Base-by-base conservation (phyloP, 2,113 vertebrate species). In the Uropsilus gracilis region DNA sequence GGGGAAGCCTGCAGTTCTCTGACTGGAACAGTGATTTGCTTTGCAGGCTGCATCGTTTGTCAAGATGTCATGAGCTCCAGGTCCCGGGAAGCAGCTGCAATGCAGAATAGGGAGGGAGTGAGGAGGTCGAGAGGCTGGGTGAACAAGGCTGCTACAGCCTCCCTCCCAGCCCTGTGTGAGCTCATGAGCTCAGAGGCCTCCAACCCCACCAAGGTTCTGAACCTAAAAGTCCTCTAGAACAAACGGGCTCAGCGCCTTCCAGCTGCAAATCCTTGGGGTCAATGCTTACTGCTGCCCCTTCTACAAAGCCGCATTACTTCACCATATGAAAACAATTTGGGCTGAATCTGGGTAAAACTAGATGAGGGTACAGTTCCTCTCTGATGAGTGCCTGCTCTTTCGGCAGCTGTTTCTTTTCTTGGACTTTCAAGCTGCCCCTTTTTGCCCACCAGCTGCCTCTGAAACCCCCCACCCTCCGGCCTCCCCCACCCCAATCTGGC, bases 21-120 rank as follows among this genome's bases (percentile, higher is more conserved):
- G 34, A 64, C 59, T 81, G 63, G n/a, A 80, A 59, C 2, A 32
- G 85, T 76, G 81, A 81, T 95, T 77, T 90, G 89, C 63, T 97
- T 72, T 68, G 85, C 84, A 1, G 5, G 63, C 84, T 55, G 22
- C 18, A 11, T 76, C 61, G 0, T 95, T 94, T 86, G 48, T 96
- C 90, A 92, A 93, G 50, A 82, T 82, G 88, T 94, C 76, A 63
- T 17, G 17, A 55, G 85, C 81, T 81, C 76, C 4, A 32, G 48
- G 66, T n/a, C 71, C 85, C 78, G 1, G 57, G 75, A 83, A 80
- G 68, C 72, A 88, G 59, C 85, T 37, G 82, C 46, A 44, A 1
- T 37, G 68, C 61, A 37, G 26, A 61, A 13, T 26, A 30, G 34
- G 37, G 26, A 42, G 10, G 64, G 34, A 8, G 34, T 32, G 0